These are phyloP conservation scores for Pseudorhombus dupliciocellatus DNA, from an alignment of 2,113 vertebrate species.

Conservation along the genomic window DNA sequence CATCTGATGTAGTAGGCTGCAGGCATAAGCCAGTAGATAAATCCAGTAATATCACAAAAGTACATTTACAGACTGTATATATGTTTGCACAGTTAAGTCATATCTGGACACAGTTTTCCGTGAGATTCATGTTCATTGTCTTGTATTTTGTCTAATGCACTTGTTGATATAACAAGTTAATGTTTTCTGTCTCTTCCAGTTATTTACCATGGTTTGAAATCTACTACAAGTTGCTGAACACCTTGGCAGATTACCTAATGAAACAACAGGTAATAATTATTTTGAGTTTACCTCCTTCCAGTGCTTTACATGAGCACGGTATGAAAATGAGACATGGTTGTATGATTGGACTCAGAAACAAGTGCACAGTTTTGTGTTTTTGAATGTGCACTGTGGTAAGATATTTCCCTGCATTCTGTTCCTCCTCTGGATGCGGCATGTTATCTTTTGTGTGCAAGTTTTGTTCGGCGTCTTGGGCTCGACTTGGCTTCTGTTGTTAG, in stretches of 20 bases:
- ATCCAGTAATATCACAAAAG: background rate
- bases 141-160: slow-evolving; percentile 3
- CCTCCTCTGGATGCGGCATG: slow-evolving; percentile 30
- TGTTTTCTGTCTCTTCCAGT: slow-evolving; percentile 76
- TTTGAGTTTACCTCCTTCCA: background rate
- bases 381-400: slow-evolving; percentile 32
- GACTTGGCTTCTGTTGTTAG: slow-evolving; percentile 73
- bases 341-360: slow-evolving; percentile 38
- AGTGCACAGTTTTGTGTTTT: slow-evolving; percentile 40
- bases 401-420: slow-evolving; percentile 47
- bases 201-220: slow-evolving; percentile 99
- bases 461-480: slow-evolving; percentile 60
- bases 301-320: background rate
- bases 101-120: too few species aligned
- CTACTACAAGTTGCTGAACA: slow-evolving; percentile 98
- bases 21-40: background rate
- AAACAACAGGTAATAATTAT: slow-evolving; percentile 96
- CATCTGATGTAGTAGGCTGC: slow-evolving; percentile 28
- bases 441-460: slow-evolving; percentile 57
- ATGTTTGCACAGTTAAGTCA: background rate
- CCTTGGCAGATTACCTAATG: slow-evolving; percentile 93
- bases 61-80: background rate
- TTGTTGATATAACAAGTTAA: slow-evolving; percentile 4
- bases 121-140: background rate
- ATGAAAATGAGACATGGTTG: background rate